Percentiles rank a stretch among this genome's conserved stretches.
Conservation (phyloP, 2,797 vertebrate species). For the Macropus fuliginosus region DNA sequence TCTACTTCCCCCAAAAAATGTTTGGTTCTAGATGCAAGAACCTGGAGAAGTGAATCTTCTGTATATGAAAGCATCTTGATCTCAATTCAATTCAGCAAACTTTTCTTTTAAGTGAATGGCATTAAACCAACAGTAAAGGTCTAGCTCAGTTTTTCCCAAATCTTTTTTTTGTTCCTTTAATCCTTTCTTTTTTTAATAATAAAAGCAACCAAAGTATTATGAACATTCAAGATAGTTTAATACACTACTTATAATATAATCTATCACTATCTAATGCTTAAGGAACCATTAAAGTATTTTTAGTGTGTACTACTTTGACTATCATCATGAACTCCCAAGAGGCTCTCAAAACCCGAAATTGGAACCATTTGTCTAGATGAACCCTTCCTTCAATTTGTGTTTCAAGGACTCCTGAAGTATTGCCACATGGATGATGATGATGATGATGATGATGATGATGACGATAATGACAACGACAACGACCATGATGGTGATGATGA, state of each 20-base stretch:
- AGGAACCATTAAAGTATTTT: background rate
- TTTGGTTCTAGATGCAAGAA: background rate
- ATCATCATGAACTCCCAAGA: no score
- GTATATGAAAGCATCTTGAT: background rate
- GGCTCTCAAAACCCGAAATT: no score
- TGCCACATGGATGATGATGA: no score
- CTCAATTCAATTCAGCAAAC: background rate
- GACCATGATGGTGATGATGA: no score
- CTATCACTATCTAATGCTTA: background rate
- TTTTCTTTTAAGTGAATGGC: background rate
- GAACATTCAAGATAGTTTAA: background rate
- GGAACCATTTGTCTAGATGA: no score
- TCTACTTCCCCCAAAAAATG: background rate
- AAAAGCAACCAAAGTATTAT: background rate
- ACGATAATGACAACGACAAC: no score
- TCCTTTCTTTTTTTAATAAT: background rate
- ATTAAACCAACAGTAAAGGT: background rate
- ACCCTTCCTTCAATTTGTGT: no score
- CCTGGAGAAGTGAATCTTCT: background rate
- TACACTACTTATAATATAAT: background rate
- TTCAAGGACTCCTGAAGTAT: no score
- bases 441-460: no score
- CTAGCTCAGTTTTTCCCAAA: background rate
- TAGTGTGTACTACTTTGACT: background rate
- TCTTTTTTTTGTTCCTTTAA: background rate